Evolutionary conservation across 2,888 invertebrate genomes (phyloP).

Genomic region (Diarsia brunnea): DNA sequence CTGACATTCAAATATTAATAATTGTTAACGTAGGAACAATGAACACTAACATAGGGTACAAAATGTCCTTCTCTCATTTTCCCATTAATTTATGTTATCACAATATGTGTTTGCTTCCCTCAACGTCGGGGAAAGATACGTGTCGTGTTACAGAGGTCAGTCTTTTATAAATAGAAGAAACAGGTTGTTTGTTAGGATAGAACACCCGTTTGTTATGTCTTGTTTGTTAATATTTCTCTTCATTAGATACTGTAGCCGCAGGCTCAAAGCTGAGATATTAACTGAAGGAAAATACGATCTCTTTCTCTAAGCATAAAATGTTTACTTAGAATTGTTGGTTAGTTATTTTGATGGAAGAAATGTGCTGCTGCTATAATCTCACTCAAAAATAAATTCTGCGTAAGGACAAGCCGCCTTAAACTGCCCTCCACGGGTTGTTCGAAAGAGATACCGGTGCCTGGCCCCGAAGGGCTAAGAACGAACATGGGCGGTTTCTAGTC

Average conservation of each 20-base stretch:
- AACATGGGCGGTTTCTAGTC: no score
- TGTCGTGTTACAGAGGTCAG: conserved; percentile 3
- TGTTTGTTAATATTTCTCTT: not conserved
- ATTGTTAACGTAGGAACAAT: no score
- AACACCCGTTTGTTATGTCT: not conserved
- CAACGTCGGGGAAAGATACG: not conserved
- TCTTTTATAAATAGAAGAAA: not conserved
- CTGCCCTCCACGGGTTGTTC: no score
- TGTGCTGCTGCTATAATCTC: not conserved
- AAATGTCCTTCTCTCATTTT: not conserved
- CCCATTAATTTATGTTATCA: conserved; percentile 9
- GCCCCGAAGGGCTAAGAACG: no score
- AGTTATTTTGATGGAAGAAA: not conserved
- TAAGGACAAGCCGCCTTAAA: no score
- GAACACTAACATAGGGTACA: no score
- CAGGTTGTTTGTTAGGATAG: conserved; percentile 8
- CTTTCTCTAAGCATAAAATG: not conserved
- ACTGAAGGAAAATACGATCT: not conserved
- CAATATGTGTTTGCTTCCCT: not conserved
- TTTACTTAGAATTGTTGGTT: not conserved
- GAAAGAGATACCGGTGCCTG: no score
- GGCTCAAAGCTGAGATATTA: not conserved
- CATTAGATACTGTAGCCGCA: not conserved
- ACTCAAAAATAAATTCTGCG: not conserved
- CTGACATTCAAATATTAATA: not conserved